Evolutionary conservation across 2,797 vertebrate genomes (phyloP).

Genomic region (Oreochromis grahami): DNA sequence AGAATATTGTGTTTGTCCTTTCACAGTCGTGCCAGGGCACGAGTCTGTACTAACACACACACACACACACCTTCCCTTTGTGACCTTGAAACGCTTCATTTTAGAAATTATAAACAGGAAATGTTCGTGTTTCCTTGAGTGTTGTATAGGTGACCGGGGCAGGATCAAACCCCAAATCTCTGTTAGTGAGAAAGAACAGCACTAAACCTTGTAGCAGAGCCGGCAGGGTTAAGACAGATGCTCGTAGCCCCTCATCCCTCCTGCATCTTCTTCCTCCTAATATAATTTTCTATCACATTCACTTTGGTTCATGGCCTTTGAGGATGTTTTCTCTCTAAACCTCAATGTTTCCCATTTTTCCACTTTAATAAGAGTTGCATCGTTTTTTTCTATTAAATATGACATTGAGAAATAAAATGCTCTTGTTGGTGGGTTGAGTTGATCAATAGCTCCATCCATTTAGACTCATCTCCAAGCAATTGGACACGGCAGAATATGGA

Average conservation of each 20-base stretch:
- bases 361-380: background rate
- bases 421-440: background rate
- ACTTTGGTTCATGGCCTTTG: background rate
- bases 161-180: conserved; percentile 35
- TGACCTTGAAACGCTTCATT: conserved; percentile 35
- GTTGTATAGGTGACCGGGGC: conserved; percentile 28
- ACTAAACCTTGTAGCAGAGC: conserved; percentile 47
- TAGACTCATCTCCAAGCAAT: background rate
- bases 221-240: conserved; percentile 40
- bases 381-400: conserved; percentile 22
- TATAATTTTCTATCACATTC: background rate
- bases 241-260: conserved; percentile 2
- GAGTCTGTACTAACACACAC: background rate
- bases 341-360: background rate
- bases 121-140: conserved; percentile 31
- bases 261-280: background rate
- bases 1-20: conserved; percentile 14
- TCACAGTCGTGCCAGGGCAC: background rate
- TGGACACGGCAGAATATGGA: background rate
- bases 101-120: conserved; percentile 38
- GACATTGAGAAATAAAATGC: conserved; percentile 27
- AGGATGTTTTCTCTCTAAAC: background rate
- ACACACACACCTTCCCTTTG: background rate
- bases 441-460: background rate
- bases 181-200: background rate